Base-by-base conservation (phyloP, 2,113 vertebrate genomes). In the Oophaga pumilio region DNA sequence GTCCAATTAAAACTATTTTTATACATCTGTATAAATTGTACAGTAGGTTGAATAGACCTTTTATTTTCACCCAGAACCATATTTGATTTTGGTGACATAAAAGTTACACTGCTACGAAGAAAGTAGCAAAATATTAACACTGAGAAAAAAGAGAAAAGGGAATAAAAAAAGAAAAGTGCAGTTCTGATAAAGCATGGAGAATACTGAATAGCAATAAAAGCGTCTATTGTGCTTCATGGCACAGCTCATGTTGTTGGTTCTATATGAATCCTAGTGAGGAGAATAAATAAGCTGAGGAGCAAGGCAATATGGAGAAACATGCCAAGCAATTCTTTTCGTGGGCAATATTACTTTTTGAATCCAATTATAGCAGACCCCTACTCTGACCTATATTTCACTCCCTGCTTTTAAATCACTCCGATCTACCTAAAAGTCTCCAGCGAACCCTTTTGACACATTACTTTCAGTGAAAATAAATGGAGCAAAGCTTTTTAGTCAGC, bases 401-500 rank as follows among this genome's bases (percentile, higher is more conserved):
- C 57, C 18, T 83, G 86, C 80, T 88, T 83, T 83, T 83, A 83
- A 88, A 88, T 74, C 59, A 76, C 57, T 83, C 26, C 33, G 86
- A 88, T 88, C 86, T 88, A 64, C 86, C 71, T 76, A 87, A 88
- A 82, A 88, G 86, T 83, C 80, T 88, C 86, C 56, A 83, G 86
- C 28, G 59, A 88, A 80, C 17, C 80, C 71, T 83, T 87, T 83
- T 88, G 86, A 88, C 86, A 88, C 86, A 88, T 76, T 88, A 83
- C 86, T 83, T 88, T 88, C 80, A 66, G 86, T 88, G 71, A 88
- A 83, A 88, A 88, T 82, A 88, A 88, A 88, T 88, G 86, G 86
- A 88, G 86, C 86, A 88, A 83, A 88, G 86, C 86, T 88, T 88
- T 87, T 88, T 88, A 88, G 79, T 88, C 86, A 88, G 86, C 79